phyloP scores from a whole-genome alignment of 2,888 invertebrate species.

The Labia minor region DNA sequence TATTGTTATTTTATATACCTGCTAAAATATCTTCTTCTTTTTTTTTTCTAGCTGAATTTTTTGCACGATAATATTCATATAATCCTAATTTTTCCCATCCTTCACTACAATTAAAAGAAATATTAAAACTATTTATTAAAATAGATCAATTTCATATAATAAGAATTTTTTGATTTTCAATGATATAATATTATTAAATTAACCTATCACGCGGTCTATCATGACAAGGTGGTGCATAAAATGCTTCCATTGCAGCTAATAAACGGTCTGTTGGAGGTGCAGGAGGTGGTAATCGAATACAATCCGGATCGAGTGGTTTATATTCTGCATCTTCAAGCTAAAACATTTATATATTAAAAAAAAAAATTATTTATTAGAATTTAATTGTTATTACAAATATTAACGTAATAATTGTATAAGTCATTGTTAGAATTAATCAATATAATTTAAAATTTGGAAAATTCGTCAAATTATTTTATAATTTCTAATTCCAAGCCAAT shows the following conservation, averaged over 20 bases:
- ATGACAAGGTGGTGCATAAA: constrained; percentile 89
- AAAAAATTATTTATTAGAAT: constrained; percentile 15
- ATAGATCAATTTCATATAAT: not conserved
- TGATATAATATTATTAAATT: constrained; percentile 20
- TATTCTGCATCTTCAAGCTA: constrained; percentile 83
- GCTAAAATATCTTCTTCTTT: constrained; percentile 72
- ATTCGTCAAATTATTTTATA: too few relatives aligned
- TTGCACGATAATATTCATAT: constrained; percentile 95
- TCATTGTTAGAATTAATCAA: not conserved
- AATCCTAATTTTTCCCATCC: constrained; percentile 98
- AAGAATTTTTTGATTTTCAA: constrained; percentile 23
- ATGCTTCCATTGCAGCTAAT: constrained; percentile 87
- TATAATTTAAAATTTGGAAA: too few relatives aligned
- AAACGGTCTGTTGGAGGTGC: constrained; percentile 89
- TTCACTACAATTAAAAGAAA: constrained; percentile 45
- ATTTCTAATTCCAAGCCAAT: too few relatives aligned
- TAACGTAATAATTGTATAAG: not conserved
- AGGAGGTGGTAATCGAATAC: constrained; percentile 86
- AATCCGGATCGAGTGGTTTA: constrained; percentile 76
- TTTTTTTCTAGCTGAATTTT: constrained; percentile 77
- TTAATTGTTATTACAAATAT: not conserved
- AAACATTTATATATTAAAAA: constrained; percentile 19
- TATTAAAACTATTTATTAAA: not conserved
- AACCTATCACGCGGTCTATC: constrained; percentile 89
- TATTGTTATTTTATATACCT: too few relatives aligned